Evolutionary conservation across 2,113 vertebrate genomes (phyloP).

Genomic region (Symphodus melops): DNA sequence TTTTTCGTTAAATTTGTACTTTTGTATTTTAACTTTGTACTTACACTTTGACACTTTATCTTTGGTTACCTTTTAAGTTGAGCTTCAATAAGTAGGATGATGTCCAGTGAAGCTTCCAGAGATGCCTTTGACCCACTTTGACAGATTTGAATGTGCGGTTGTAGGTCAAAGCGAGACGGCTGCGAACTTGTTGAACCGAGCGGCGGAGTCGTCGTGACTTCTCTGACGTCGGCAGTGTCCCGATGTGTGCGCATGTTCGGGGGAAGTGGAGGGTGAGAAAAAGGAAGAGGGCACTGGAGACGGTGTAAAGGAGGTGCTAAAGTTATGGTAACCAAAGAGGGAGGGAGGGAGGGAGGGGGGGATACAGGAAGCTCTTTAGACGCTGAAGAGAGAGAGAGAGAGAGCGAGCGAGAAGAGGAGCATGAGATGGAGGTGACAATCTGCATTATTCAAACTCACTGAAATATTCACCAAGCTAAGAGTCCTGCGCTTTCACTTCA

Average conservation of each 20-base stretch:
- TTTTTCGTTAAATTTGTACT: no score
- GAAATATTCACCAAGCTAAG: constrained; percentile 77
- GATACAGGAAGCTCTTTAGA: constrained; percentile 30
- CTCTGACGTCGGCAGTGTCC: constrained; percentile 26
- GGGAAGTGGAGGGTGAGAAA: constrained; percentile 5
- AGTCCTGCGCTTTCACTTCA: constrained; percentile 71
- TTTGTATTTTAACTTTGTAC: no score
- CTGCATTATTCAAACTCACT: constrained; percentile 81
- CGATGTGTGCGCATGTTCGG: neutral
- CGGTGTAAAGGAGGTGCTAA: constrained; percentile 32
- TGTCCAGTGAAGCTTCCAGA: no score
- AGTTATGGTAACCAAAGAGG: constrained; percentile 18
- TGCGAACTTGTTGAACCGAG: constrained; percentile 45
- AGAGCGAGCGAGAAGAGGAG: constrained; percentile 26
- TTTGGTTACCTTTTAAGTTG: no score
- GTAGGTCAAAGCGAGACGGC: constrained; percentile 16
- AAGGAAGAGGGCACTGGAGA: constrained; percentile 14
- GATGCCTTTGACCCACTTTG: constrained; percentile 4
- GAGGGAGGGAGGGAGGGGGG: constrained; percentile 20
- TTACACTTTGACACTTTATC: no score
- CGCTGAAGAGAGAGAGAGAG: constrained; percentile 22
- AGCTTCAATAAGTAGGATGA: no score
- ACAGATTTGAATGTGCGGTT: constrained; percentile 6
- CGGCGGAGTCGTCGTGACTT: constrained; percentile 28
- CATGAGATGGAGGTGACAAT: constrained; percentile 71